Evolutionary conservation across 2,797 vertebrate genomes (phyloP), one percentile per base, ranked within the genome.

Genomic region (Gila robusta): DNA sequence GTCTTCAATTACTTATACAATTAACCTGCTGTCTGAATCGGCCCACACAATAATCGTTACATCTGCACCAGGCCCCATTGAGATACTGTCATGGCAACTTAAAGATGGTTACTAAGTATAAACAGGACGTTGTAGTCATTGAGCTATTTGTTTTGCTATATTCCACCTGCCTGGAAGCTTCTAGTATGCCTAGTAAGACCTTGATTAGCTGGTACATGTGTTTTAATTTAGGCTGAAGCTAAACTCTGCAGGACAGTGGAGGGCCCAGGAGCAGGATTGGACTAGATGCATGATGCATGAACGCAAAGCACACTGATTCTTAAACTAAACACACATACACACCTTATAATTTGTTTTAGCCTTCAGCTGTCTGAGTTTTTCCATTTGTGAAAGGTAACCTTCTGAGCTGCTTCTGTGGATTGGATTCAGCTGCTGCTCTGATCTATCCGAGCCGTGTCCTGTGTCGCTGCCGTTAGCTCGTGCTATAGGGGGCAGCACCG

Each of bases 1-100:
- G 94, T 94, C 93, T 94, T 94, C 93, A 91, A 86, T 91, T 92
- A 93, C 90, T 94, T 79, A 91, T 88, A 94, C 93, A 95, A 96
- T 95, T 95, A 95, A 92, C 92, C 91, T 93, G 89, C 93, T 93
- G 92, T 92, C 93, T 92, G 90, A 90, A 91, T 92, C 89, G 14
- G 70, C 70, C 84, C 78, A 47, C 69, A 86, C 72, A 87, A 86
- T 87, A 78, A 91, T 95, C 89, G 91, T 84, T 85, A 92, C 70
- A 88, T 89, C 86, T 89, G 91, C 89, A 82, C 86, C 86, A 88
- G 90, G 83, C 91, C 92, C 93, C 93, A 94, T 93, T 94, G 82
- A 87, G 70, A 87, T 81, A 41, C 81, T 73, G 71, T 16, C 86
- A 64, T 76, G 84, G 78, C 77, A 82, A 88, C 47, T 39, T 88